Evolutionary conservation across 2,113 vertebrate species (phyloP), one percentile per base, ranked within the genome.

Genomic region (Paramormyrops kingsleyae): DNA sequence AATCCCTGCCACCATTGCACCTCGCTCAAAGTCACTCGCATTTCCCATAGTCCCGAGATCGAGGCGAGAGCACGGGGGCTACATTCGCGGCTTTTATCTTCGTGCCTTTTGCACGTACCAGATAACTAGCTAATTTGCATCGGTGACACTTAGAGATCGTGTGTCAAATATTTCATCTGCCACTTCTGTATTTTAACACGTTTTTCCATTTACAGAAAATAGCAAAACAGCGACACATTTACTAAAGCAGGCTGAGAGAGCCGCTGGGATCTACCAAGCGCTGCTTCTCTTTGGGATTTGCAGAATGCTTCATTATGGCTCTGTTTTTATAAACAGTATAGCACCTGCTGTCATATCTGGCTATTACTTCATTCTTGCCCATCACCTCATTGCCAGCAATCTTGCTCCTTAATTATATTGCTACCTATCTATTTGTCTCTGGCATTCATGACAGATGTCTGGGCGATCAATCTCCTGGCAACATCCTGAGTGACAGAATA

Each of bases 371-470:
- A 39, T 87, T 56, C 15, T 39, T 39, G 12, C 4, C n/a, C 86
- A 44, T 46, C 42, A 49, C 83, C 24, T 86, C 39, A 87, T 87
- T 35, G 39, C 86, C n/a, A 19, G 86, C 52, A 87, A 56, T 50
- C 31, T 59, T 87, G 86, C 13, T 87, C 86, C 52, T 87, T 87
- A 87, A 87, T 87, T 87, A 87, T 87, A 59, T 87, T 53, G 6
- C 84, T 39, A 87, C 15, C 13, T 39, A 42, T 17, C 50, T 59
- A 35, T 35, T 59, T 59, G 86, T 87, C 52, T 59, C 39, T 39
- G 86, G 86, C 86, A 42, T 87, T 39, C 31, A 56, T 56, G 86
- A 87, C 86, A 87, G 52, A 87, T 87, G 86, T 87, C 86, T 87
- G 31, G 86, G 21, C 52, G 39, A 42, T 42, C 86, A 39, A 87